Evolutionary conservation across 2,888 invertebrate genomes (phyloP).

Genomic region (Andrena hattorfiana): DNA sequence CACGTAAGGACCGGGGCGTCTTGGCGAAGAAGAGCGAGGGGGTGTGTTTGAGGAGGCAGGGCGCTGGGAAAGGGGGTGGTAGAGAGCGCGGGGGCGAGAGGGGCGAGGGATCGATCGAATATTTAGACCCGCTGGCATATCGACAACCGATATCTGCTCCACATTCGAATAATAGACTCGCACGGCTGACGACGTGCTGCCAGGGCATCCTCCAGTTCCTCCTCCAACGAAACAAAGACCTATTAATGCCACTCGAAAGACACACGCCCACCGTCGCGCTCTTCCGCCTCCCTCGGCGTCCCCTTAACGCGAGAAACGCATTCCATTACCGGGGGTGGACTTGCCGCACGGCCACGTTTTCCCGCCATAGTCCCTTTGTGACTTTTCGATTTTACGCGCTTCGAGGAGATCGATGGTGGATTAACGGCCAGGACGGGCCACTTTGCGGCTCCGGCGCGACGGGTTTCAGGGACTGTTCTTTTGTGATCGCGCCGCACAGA

Average conservation of each 20-base stretch:
- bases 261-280: slow-evolving; percentile 50
- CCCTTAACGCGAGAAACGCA: slow-evolving; percentile 49
- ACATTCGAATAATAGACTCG: slow-evolving; percentile 83
- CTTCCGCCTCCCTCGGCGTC: slow-evolving; percentile 11
- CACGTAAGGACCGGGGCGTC: slow-evolving; percentile 32
- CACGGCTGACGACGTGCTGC: slow-evolving; percentile 66
- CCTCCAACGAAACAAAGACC: slow-evolving; percentile 77
- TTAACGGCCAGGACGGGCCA: neutral
- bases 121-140: slow-evolving; percentile 77
- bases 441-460: neutral
- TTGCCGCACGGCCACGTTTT: slow-evolving; percentile 11
- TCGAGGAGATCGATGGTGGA: neutral
- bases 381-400: neutral
- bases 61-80: neutral
- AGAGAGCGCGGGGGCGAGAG: slow-evolving; percentile 14
- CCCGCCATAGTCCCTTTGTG: neutral
- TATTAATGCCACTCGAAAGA: slow-evolving; percentile 80
- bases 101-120: slow-evolving; percentile 71
- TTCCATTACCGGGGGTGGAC: slow-evolving; percentile 47
- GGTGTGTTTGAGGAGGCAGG: neutral
- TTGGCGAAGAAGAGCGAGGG: neutral
- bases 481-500: neutral
- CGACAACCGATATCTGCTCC: slow-evolving; percentile 82
- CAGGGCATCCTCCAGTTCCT: slow-evolving; percentile 59
- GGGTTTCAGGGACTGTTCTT: neutral